phyloP scores from a whole-genome alignment of 2,797 vertebrate species.

The Gila robusta region DNA sequence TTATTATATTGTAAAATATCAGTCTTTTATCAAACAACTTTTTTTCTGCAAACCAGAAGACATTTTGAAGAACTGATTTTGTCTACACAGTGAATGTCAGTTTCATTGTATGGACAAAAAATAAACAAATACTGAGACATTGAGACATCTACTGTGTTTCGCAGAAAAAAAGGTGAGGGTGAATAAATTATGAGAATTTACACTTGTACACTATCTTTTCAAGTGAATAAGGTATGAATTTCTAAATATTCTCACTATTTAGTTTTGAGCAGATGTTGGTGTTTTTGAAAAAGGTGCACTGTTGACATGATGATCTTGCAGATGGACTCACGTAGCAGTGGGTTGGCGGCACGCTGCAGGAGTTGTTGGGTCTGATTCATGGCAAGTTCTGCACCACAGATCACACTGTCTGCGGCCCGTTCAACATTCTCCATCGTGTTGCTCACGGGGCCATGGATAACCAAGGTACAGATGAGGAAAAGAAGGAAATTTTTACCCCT shows the following conservation, averaged over 20 bases:
- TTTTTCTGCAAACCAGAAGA: neutral
- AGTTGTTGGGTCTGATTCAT: constrained; percentile 87
- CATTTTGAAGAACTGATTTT: neutral
- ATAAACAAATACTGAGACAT: neutral
- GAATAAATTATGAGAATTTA: neutral
- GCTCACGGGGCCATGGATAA: constrained; percentile 83
- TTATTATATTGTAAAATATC: neutral
- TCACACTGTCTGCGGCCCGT: constrained; percentile 78
- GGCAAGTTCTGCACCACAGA: constrained; percentile 86
- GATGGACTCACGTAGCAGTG: constrained; percentile 83
- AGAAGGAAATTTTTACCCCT: constrained; percentile 82
- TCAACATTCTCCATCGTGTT: constrained; percentile 86
- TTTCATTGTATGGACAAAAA: neutral
- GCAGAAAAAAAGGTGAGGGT: neutral
- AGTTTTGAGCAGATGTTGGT: neutral
- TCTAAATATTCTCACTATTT: neutral
- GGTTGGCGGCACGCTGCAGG: constrained; percentile 75
- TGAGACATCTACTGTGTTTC: neutral
- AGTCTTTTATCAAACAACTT: neutral
- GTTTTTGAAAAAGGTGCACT: constrained; percentile 3
- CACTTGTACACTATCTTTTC: neutral
- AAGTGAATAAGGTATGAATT: neutral
- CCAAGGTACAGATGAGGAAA: constrained; percentile 76
- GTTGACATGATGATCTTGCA: neutral
- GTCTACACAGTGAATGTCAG: neutral